A percentile compares a stretch with the other conserved stretches of the same genome.
These are phyloP conservation scores for Hapalemur alaotrensis DNA, from an alignment of 2,797 vertebrate genomes.

Conservation along the genomic window DNA sequence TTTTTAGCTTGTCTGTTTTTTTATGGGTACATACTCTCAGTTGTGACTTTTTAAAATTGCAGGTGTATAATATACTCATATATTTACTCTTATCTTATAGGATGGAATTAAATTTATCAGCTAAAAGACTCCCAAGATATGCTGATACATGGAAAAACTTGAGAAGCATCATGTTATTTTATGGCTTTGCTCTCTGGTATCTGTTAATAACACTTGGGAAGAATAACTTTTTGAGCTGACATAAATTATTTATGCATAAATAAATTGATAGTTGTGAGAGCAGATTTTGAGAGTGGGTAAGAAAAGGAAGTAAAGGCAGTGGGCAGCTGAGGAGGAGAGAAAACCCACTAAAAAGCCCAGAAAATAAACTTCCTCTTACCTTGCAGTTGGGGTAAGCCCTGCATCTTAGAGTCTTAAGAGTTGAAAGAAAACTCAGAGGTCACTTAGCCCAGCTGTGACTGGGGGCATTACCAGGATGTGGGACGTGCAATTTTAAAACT, in stretches of 20 bases:
- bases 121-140: not conserved
- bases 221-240: not conserved
- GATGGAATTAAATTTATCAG: constrained; percentile 2
- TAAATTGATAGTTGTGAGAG: not conserved
- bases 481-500: constrained; percentile 34
- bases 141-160: not conserved
- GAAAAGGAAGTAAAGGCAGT: not conserved
- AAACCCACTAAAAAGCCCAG: not conserved
- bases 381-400: not conserved
- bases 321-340: not conserved
- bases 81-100: not conserved
- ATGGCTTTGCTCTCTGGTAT: constrained; percentile 4
- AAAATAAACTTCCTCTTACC: not conserved
- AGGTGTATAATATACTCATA: not conserved
- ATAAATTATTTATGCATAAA: constrained; percentile 32
- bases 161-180: constrained; percentile 31
- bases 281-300: constrained; percentile 26
- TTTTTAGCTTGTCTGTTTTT: not conserved
- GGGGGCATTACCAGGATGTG: not conserved
- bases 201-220: not conserved
- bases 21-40: not conserved
- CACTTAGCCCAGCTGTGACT: not conserved
- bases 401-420: not conserved
- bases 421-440: constrained; percentile 12
- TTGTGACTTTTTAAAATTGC: not conserved